phyloP scores from a whole-genome alignment of 2,888 invertebrate species.

The Pemphredon lugubris region DNA sequence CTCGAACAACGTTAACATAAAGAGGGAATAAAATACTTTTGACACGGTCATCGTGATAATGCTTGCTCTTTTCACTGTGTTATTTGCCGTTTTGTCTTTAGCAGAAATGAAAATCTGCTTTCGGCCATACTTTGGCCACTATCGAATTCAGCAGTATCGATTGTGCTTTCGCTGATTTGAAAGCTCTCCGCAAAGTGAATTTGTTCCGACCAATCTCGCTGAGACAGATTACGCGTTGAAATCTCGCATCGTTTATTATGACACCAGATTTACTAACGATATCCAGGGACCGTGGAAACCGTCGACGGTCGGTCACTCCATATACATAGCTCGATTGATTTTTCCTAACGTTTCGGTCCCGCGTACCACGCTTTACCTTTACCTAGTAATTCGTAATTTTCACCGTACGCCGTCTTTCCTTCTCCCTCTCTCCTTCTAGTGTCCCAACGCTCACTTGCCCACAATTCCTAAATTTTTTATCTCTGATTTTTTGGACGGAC shows the following conservation, averaged over 20 bases:
- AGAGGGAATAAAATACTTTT: slow-evolving; percentile 86
- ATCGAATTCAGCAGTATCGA: slow-evolving; percentile 67
- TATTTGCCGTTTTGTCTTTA: slow-evolving; percentile 68
- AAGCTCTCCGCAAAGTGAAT: slow-evolving; percentile 36
- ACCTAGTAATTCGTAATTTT: too few species aligned
- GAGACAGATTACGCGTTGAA: slow-evolving; percentile 1
- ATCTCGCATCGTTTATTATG: slow-evolving; percentile 38
- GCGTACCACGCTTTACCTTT: too few species aligned
- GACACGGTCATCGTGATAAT: slow-evolving; percentile 83
- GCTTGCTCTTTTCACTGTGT: slow-evolving; percentile 50
- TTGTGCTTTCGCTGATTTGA: slow-evolving; percentile 57
- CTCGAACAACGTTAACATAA: slow-evolving; percentile 86
- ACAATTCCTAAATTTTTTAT: too few species aligned
- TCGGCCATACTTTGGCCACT: slow-evolving; percentile 69
- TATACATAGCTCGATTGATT: too few species aligned
- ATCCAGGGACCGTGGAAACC: too few species aligned
- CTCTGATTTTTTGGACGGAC: too few species aligned
- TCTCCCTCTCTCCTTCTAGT: too few species aligned
- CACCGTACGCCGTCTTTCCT: too few species aligned
- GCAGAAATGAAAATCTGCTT: slow-evolving; percentile 71
- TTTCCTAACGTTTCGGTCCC: too few species aligned
- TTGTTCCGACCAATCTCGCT: slow-evolving; percentile 35
- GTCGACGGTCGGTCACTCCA: too few species aligned
- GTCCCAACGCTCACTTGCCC: too few species aligned
- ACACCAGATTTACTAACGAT: slow-evolving; percentile 29